A percentile compares a stretch with the other conserved stretches of the same genome.
These are phyloP conservation scores for Cryptotis parvus DNA, from an alignment of 2,113 vertebrate species.

Conservation along the genomic window DNA sequence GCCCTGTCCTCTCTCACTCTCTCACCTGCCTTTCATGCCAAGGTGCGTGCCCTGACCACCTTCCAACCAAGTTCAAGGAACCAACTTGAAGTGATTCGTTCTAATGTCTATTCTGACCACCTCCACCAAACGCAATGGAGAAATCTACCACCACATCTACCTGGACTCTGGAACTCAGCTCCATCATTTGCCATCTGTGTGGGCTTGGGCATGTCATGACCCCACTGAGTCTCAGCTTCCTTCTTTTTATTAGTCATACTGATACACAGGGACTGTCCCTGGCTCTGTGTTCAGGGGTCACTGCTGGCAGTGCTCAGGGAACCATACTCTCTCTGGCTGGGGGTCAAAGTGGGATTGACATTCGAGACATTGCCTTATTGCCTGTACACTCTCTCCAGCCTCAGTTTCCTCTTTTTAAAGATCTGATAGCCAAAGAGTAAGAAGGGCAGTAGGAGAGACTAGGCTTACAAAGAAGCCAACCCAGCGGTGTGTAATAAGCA, in stretches of 20 bases:
- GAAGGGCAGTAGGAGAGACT: neutral
- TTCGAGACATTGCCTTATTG: neutral
- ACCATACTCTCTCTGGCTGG: no score
- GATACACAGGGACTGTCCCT: neutral
- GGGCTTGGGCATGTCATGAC: neutral
- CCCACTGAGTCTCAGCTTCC: constrained; percentile 15
- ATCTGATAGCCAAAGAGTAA: neutral
- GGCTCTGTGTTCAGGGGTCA: neutral
- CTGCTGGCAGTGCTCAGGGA: neutral
- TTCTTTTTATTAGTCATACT: neutral
- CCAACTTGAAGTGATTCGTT: neutral
- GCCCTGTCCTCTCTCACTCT: neutral
- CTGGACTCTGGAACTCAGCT: neutral
- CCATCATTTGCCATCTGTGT: neutral
- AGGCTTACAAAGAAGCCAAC: neutral
- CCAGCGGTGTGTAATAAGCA: neutral
- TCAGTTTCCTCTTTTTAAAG: neutral
- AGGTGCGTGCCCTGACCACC: neutral
- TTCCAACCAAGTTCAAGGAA: neutral
- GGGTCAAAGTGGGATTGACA: neutral
- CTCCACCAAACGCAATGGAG: neutral
- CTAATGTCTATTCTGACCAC: neutral
- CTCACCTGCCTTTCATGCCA: neutral
- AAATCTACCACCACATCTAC: neutral
- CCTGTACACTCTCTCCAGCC: neutral